Percentiles rank a stretch among this genome's conserved stretches.
These are phyloP conservation scores for Magallana ariakensis DNA, from an alignment of 1,140 invertebrate genomes.

Conservation along the genomic window DNA sequence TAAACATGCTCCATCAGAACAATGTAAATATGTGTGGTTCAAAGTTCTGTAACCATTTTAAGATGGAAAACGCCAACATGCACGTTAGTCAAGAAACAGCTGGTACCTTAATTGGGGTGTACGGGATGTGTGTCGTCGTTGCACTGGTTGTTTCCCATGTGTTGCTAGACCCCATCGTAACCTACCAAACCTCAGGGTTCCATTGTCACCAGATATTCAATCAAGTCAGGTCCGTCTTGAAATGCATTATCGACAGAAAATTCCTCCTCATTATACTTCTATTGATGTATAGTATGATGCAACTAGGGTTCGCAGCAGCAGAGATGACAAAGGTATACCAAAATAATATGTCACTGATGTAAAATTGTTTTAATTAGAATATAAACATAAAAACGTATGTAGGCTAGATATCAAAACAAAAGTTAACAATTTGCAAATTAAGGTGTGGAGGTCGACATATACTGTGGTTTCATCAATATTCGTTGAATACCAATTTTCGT, in stretches of 20 bases:
- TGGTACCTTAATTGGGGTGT: constrained; percentile 71
- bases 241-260: constrained; percentile 59
- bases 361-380: no score
- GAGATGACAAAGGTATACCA: constrained; percentile 69
- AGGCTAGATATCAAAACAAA: no score
- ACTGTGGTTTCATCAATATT: no score
- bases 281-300: constrained; percentile 65
- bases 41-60: constrained; percentile 65
- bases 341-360: not conserved
- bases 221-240: constrained; percentile 63
- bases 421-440: no score
- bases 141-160: constrained; percentile 65
- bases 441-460: no score
- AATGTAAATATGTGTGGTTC: constrained; percentile 58
- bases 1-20: not conserved
- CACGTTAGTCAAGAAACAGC: constrained; percentile 51
- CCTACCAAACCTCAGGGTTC: constrained; percentile 17
- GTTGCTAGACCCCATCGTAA: constrained; percentile 68
- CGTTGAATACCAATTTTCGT: no score
- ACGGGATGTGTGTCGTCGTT: constrained; percentile 61
- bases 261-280: constrained; percentile 65
- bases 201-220: constrained; percentile 54
- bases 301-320: constrained; percentile 66
- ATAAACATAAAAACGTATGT: no score
- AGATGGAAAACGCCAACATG: constrained; percentile 52